A percentile compares a stretch with the other conserved stretches of the same genome.
Conservation (phyloP, 2,797 vertebrate species). For the Triplophysa yarkandensis region DNA sequence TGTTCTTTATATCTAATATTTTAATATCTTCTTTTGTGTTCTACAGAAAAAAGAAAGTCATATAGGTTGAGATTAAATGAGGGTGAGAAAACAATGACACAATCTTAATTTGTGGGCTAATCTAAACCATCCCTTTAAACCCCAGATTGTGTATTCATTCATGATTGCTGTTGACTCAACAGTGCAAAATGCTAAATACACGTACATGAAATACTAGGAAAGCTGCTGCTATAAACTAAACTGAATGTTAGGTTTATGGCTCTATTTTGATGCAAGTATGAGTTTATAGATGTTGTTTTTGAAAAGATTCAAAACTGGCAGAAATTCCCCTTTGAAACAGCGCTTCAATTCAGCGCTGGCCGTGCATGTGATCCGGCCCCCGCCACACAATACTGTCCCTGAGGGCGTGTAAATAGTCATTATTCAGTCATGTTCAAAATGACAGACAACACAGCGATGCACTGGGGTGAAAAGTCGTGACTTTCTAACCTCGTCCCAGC, state of each 20-base stretch:
- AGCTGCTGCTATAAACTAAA: background rate
- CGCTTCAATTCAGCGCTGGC: conserved; percentile 56
- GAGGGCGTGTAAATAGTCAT: conserved; percentile 59
- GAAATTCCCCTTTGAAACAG: conserved; percentile 53
- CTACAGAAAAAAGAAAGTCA: too few relatives aligned
- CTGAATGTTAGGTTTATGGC: conserved; percentile 17
- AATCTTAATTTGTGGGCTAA: too few relatives aligned
- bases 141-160: too few relatives aligned
- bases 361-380: conserved; percentile 59
- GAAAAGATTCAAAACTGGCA: conserved; percentile 15
- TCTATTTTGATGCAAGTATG: conserved; percentile 27
- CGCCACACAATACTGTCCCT: conserved; percentile 41
- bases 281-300: conserved; percentile 52
- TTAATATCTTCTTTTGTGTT: too few relatives aligned
- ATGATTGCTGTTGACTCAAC: background rate
- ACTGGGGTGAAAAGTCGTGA: conserved; percentile 34
- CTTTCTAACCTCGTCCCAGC: conserved; percentile 22
- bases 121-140: too few relatives aligned
- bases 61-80: too few relatives aligned
- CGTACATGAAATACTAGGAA: background rate
- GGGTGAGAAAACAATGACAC: too few relatives aligned
- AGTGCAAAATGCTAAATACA: background rate
- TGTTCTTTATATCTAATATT: too few relatives aligned
- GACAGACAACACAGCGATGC: conserved; percentile 33
- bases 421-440: conserved; percentile 57